Conservation (phyloP, 2,888 invertebrate species). For the Epinotia demarniana region DNA sequence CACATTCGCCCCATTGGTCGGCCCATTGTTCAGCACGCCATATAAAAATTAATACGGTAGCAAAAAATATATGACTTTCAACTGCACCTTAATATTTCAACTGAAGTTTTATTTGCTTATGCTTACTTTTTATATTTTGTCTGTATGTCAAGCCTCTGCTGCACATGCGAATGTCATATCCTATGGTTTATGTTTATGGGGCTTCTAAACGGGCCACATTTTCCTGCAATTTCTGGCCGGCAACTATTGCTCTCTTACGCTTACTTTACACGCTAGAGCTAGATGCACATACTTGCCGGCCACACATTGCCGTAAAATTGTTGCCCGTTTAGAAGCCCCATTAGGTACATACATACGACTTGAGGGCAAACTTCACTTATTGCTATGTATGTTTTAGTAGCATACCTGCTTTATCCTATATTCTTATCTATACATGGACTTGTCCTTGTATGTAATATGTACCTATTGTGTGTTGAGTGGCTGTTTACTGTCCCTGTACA, state of each 20-base stretch:
- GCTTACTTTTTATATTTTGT: conserved; percentile 2
- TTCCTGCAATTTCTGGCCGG: too few species aligned
- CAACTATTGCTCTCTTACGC: too few species aligned
- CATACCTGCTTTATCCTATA: conserved; percentile 22
- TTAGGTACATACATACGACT: background rate
- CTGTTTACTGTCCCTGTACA: conserved; percentile 34
- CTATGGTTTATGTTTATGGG: conserved; percentile 13
- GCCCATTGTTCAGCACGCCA: conserved; percentile 32
- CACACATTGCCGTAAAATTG: too few species aligned
- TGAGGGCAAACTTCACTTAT: conserved; percentile 4
- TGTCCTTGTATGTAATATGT: conserved; percentile 11
- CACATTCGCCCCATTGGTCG: too few species aligned
- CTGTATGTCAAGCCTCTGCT: conserved; percentile 13
- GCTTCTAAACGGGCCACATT: too few species aligned
- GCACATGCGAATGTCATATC: conserved; percentile 35
- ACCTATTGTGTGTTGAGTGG: conserved; percentile 29
- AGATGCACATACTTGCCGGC: too few species aligned
- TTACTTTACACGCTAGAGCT: too few species aligned
- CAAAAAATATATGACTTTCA: background rate
- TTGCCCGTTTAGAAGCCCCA: too few species aligned
- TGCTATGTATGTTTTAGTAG: conserved; percentile 22
- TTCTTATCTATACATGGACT: conserved; percentile 2
- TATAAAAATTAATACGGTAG: conserved; percentile 12
- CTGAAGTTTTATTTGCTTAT: background rate
- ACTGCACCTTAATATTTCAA: conserved; percentile 5